Base-by-base conservation (phyloP, 1,140 invertebrate genomes). In the Yoshiicerus persimilis region DNA sequence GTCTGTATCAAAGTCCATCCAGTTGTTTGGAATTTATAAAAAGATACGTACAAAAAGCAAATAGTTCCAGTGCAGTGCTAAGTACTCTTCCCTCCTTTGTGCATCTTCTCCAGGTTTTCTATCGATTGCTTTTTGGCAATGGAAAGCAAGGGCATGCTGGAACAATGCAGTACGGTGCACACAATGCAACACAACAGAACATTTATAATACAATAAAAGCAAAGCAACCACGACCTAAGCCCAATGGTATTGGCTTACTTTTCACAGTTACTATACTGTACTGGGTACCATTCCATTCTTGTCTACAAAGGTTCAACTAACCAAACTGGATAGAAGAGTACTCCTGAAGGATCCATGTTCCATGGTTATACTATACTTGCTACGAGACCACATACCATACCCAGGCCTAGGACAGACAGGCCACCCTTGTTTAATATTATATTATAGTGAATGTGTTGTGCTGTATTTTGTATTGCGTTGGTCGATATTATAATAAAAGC, bases 51-150 rank as follows among this genome's bases (percentile, higher is more conserved):
- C 13, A 23, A 34, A n/a, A n/a, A n/a, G n/a, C 16, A 80, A 38
- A 10, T 23, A 36, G 30, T 36, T 80, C 30, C 75, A 64, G 56
- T n/a, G 10, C 8, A 25, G n/a, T 66, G 13, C 62, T 23, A 16
- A 66, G n/a, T 47, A 20, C 41, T n/a, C n/a, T n/a, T n/a, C n/a
- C n/a, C n/a, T n/a, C n/a, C 23, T 80, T 80, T 80, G 75, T 80
- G 75, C 75, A 80, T 80, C 75, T 36, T 80, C n/a, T 25, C 32
- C 75, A 25, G 20, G 75, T 80, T 80, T 80, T 80, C 32, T 80
- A 80, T 80, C 75, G 75, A 80, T 80, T 80, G 75, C 38, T 36
- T 80, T 80, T 80, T 80, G 38, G 75, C 75, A 80, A 36, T 36
- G 34, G 16, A 80, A 80, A 34, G 75, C 75, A 80, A 77, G 32